Evolutionary conservation across 2,888 invertebrate species (phyloP).

Genomic region (Clistopyga incitator): DNA sequence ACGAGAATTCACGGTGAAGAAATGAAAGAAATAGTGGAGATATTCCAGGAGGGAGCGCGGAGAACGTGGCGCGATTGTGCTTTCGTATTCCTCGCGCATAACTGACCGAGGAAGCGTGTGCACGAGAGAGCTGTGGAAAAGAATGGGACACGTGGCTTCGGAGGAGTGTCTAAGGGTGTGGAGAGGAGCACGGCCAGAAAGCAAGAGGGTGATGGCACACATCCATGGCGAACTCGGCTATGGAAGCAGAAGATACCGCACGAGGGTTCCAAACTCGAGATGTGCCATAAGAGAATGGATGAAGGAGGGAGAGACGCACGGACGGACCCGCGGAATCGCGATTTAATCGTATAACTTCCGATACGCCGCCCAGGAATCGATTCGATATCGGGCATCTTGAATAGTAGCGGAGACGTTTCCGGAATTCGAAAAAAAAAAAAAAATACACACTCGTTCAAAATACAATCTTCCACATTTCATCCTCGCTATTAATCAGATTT

Average conservation of each 20-base stretch:
- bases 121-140: conserved; percentile 46
- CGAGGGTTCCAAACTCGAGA: conserved; percentile 30
- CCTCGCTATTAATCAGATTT: no score
- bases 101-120: conserved; percentile 58
- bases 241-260: conserved; percentile 40
- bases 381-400: conserved; percentile 61
- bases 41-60: conserved; percentile 31
- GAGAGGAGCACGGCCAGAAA: conserved; percentile 36
- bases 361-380: conserved; percentile 70
- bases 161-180: conserved; percentile 55
- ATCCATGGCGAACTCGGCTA: conserved; percentile 21
- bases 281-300: conserved; percentile 47
- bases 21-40: conserved; percentile 50
- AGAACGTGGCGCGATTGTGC: conserved; percentile 28
- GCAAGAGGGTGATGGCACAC: conserved; percentile 40
- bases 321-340: conserved; percentile 70
- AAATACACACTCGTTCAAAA: no score
- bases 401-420: conserved; percentile 5
- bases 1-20: conserved; percentile 37
- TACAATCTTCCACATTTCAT: no score
- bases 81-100: conserved; percentile 67
- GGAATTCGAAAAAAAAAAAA: conserved; percentile 37
- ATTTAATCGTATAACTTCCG: conserved; percentile 72
- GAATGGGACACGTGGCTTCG: conserved; percentile 53
- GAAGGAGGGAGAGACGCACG: conserved; percentile 65